These are phyloP conservation scores for Microctonus brassicae DNA, from an alignment of 2,888 invertebrate species.

Conservation along the genomic window DNA sequence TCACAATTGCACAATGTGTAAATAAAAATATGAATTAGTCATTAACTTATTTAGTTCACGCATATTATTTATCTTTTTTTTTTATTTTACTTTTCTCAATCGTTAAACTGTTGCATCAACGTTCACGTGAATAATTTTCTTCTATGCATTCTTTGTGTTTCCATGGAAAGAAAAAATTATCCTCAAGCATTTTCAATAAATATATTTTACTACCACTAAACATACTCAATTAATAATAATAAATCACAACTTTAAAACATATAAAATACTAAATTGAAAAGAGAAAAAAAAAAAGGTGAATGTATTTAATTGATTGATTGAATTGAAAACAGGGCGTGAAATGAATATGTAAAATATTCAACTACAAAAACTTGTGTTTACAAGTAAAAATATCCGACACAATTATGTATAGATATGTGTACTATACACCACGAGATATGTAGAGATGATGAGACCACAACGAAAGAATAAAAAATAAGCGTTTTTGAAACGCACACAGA, in stretches of 20 bases:
- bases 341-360: neutral
- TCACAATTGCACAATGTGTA: neutral
- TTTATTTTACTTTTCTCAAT: neutral
- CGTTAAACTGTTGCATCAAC: slow-evolving; percentile 4
- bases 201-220: neutral
- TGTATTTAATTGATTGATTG: no score
- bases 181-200: neutral
- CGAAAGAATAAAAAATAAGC: neutral
- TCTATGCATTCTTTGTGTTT: neutral
- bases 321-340: neutral
- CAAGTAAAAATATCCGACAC: neutral
- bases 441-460: no score
- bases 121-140: neutral
- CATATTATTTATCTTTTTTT: neutral
- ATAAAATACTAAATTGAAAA: no score
- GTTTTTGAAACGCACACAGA: neutral
- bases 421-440: no score
- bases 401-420: no score
- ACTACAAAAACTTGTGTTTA: neutral
- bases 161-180: neutral
- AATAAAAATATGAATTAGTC: neutral
- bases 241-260: no score
- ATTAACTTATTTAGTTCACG: neutral
- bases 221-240: neutral
- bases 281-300: no score